Conservation (phyloP, 2,113 vertebrate species). For the Lophius piscatorius region DNA sequence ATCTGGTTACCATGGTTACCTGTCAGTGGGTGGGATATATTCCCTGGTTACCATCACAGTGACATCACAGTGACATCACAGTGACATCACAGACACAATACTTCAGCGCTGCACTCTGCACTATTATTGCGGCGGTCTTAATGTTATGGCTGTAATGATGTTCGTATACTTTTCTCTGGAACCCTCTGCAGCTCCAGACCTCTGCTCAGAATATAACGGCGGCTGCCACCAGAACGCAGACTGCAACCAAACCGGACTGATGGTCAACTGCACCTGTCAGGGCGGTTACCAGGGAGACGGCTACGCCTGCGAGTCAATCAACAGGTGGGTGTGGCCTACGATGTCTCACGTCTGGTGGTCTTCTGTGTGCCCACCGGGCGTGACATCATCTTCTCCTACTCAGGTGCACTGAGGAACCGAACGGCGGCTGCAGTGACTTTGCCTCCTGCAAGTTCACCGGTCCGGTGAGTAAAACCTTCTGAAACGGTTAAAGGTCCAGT, state of each 20-base stretch:
- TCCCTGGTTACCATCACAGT: no score
- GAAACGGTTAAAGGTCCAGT: not conserved
- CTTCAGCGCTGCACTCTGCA: no score
- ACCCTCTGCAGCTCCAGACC: constrained; percentile 78
- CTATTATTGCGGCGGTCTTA: no score
- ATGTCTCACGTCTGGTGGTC: not conserved
- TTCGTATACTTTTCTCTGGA: no score
- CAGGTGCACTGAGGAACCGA: constrained; percentile 80
- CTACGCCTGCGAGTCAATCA: constrained; percentile 79
- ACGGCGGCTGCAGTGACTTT: constrained; percentile 89
- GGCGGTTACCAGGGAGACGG: constrained; percentile 86
- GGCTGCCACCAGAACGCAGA: constrained; percentile 84
- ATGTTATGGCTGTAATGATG: no score
- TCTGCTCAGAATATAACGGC: constrained; percentile 82
- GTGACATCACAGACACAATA: no score
- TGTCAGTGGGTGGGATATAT: no score
- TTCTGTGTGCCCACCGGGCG: no score
- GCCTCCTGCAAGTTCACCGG: constrained; percentile 85
- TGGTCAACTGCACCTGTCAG: constrained; percentile 81
- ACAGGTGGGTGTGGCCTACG: constrained; percentile 60
- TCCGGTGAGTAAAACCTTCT: constrained; percentile 80
- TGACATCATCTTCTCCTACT: not conserved
- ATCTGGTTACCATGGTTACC: no score
- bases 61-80: no score
- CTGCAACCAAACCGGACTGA: constrained; percentile 81